A percentile compares a stretch with the other conserved stretches of the same genome.
Evolutionary conservation across 35 echinoderm and acorn worm species (phyloP).

Genomic region (Apostichopus japonicus): DNA sequence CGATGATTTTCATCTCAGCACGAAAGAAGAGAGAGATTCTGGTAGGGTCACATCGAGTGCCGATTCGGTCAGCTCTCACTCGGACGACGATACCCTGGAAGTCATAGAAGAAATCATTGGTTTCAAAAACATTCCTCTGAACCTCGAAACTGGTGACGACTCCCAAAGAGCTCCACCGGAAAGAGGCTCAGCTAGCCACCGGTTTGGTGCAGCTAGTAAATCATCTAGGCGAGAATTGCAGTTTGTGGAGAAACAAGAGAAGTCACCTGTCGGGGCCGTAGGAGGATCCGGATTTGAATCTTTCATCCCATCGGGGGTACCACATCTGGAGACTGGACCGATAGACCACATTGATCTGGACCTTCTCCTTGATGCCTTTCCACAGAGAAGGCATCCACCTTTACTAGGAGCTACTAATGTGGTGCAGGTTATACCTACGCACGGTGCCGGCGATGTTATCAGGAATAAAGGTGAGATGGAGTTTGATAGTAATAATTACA

Average conservation of each 20-base stretch:
- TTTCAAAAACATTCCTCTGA: constrained; percentile 34
- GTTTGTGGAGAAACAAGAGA: background rate
- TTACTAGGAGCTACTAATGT: background rate
- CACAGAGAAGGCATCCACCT: constrained; percentile 34
- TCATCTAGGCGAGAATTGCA: background rate
- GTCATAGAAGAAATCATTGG: constrained; percentile 57
- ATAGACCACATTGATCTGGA: constrained; percentile 90
- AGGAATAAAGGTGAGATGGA: constrained; percentile 24
- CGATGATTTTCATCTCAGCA: background rate
- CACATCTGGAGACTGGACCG: constrained; percentile 62
- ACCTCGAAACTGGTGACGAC: background rate
- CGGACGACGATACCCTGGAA: constrained; percentile 53
- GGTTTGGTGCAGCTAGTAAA: background rate
- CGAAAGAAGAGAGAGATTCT: background rate
- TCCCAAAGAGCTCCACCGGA: background rate
- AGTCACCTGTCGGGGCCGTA: background rate
- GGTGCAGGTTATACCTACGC: background rate
- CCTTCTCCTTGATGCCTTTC: constrained; percentile 80
- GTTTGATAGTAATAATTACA: background rate
- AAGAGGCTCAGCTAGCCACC: background rate
- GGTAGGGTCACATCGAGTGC: background rate
- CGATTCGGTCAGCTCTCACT: constrained; percentile 33
- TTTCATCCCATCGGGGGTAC: constrained; percentile 62
- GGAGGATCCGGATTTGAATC: constrained; percentile 9
- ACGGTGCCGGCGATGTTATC: constrained; percentile 48